Conservation (phyloP, 2,113 vertebrate species). For the Drymodes brunneopygia region DNA sequence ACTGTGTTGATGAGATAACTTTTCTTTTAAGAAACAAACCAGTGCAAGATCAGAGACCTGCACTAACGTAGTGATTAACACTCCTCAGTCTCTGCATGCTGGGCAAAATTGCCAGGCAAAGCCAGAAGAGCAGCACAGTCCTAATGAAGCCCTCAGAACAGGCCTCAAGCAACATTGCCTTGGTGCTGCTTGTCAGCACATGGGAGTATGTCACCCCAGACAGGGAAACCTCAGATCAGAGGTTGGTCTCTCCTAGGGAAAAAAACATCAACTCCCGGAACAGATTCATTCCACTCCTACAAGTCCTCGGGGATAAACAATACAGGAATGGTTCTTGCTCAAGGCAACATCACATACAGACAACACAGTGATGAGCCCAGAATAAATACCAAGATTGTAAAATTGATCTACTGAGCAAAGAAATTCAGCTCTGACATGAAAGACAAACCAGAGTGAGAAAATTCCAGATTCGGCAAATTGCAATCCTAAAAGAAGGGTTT, state of each 20-base stretch:
- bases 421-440: slow-evolving; percentile 24
- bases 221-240: slow-evolving; percentile 35
- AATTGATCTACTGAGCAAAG: slow-evolving; percentile 53
- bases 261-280: slow-evolving; percentile 16
- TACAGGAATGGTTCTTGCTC: slow-evolving; percentile 35
- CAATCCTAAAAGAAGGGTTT: neutral
- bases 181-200: neutral
- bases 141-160: neutral
- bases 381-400: slow-evolving; percentile 59
- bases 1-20: neutral
- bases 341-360: slow-evolving; percentile 49
- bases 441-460: slow-evolving; percentile 28
- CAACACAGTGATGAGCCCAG: slow-evolving; percentile 37
- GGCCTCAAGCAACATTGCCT: slow-evolving; percentile 9
- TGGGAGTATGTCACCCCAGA: slow-evolving; percentile 13
- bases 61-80: neutral
- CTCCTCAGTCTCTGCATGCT: neutral
- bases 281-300: slow-evolving; percentile 32
- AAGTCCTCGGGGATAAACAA: slow-evolving; percentile 50
- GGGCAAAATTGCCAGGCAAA: neutral
- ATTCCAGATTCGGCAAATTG: neutral
- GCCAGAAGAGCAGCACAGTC: neutral
- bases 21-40: neutral
- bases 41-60: neutral
- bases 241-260: slow-evolving; percentile 9